Conservation (phyloP, 2,888 invertebrate species). For the Parthenolecanium corni region DNA sequence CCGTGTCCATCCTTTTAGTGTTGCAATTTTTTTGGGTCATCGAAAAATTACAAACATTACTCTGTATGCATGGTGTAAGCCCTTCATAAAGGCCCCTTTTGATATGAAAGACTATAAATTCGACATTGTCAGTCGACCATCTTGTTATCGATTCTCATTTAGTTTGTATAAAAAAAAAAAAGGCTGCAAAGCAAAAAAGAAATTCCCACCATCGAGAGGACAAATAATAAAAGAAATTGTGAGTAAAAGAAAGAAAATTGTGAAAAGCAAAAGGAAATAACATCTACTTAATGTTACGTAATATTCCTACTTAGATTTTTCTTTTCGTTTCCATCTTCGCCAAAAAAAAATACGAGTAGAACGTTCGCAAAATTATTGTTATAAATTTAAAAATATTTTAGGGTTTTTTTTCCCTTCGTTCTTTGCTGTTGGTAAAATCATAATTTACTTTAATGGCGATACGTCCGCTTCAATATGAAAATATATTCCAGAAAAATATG, state of each 20-base stretch:
- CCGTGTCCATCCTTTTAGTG: too few relatives aligned
- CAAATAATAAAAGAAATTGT: neutral
- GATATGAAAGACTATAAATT: too few relatives aligned
- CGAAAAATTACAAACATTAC: too few relatives aligned
- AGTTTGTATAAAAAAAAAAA: too few relatives aligned
- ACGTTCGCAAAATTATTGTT: constrained; percentile 3
- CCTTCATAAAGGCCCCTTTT: too few relatives aligned
- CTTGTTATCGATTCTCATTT: too few relatives aligned
- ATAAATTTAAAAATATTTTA: neutral
- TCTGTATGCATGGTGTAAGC: too few relatives aligned
- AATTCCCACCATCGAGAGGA: neutral
- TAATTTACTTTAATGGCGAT: constrained; percentile 18
- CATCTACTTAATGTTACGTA: neutral
- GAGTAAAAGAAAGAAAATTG: constrained; percentile 1
- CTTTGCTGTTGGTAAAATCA: neutral
- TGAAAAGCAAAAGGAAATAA: neutral
- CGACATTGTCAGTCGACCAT: too few relatives aligned
- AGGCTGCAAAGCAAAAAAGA: too few relatives aligned
- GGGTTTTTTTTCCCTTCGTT: neutral
- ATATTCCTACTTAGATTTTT: constrained; percentile 3
- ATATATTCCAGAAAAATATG: constrained; percentile 12
- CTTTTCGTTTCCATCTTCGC: neutral
- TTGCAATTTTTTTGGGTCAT: too few relatives aligned
- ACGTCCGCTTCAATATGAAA: constrained; percentile 19
- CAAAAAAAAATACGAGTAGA: neutral